Conservation (phyloP, 1,140 invertebrate genomes). For the Eciton burchellii region DNA sequence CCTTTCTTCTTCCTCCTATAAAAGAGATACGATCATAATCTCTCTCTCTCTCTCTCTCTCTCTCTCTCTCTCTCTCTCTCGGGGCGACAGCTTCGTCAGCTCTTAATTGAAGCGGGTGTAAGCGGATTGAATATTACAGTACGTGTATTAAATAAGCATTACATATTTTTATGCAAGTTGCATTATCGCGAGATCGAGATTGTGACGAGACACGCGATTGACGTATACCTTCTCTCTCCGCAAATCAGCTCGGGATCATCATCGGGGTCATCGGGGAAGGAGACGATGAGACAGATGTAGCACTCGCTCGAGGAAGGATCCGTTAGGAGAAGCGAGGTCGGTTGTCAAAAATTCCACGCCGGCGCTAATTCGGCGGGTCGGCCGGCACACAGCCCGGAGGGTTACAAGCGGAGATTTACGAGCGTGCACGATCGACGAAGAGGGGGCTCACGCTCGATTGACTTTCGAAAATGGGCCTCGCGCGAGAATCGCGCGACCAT, state of each 20-base stretch:
- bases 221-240: too few relatives aligned
- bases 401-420: constrained; percentile 72
- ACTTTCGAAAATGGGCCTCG: constrained; percentile 72
- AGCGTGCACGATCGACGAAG: constrained; percentile 67
- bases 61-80: too few relatives aligned
- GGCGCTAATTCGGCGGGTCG: constrained; percentile 65
- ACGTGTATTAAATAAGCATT: too few relatives aligned
- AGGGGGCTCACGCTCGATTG: constrained; percentile 72
- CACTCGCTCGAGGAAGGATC: neutral
- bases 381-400: constrained; percentile 40
- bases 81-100: too few relatives aligned
- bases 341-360: constrained; percentile 62
- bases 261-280: neutral
- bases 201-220: too few relatives aligned
- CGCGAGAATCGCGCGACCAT: constrained; percentile 60
- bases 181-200: too few relatives aligned
- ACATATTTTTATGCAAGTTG: too few relatives aligned
- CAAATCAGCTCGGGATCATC: neutral
- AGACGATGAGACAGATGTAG: neutral
- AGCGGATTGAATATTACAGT: too few relatives aligned
- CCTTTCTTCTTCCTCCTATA: too few relatives aligned
- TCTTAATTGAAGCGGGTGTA: too few relatives aligned
- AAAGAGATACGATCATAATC: too few relatives aligned
- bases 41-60: too few relatives aligned
- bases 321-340: constrained; percentile 37